Percentiles rank a stretch among this genome's conserved stretches.
These are phyloP conservation scores for Brachionus sp. DNA, from an alignment of 1,140 invertebrate species.

Conservation along the genomic window DNA sequence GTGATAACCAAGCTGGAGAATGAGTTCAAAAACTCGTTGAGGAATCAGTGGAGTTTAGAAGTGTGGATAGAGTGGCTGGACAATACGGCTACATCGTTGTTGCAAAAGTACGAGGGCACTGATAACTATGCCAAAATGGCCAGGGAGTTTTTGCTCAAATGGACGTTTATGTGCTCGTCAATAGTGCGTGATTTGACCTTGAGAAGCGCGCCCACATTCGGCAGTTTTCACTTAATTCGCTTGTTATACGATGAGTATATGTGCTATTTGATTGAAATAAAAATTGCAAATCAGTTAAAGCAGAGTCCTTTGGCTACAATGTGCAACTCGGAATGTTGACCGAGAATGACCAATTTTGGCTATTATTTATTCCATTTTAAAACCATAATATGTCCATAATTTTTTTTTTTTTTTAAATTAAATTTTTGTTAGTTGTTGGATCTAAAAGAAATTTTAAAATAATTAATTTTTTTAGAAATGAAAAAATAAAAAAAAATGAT, in stretches of 20 bases:
- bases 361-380: not conserved
- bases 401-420: not conserved
- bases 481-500: too few species aligned
- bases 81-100: constrained; percentile 76
- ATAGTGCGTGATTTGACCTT: constrained; percentile 90
- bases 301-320: not conserved
- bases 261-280: constrained; percentile 95
- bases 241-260: constrained; percentile 98
- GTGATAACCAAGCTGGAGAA: constrained; percentile 80
- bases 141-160: constrained; percentile 86
- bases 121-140: constrained; percentile 64
- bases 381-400: not conserved
- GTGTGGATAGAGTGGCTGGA: constrained; percentile 97
- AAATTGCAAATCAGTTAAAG: constrained; percentile 71
- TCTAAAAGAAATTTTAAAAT: too few species aligned
- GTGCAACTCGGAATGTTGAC: not conserved
- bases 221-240: constrained; percentile 95
- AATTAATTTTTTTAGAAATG: too few species aligned
- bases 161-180: constrained; percentile 98
- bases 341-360: not conserved
- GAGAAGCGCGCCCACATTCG: constrained; percentile 92
- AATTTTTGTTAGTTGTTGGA: too few species aligned
- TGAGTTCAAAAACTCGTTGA: constrained; percentile 87
- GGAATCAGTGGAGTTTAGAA: constrained; percentile 72
- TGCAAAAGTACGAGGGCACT: constrained; percentile 67